Evolutionary conservation across 92 coral and sea anemone genomes (phyloP), one percentile per base, ranked within the genome.

Genomic region (Scolanthus callimorphus): DNA sequence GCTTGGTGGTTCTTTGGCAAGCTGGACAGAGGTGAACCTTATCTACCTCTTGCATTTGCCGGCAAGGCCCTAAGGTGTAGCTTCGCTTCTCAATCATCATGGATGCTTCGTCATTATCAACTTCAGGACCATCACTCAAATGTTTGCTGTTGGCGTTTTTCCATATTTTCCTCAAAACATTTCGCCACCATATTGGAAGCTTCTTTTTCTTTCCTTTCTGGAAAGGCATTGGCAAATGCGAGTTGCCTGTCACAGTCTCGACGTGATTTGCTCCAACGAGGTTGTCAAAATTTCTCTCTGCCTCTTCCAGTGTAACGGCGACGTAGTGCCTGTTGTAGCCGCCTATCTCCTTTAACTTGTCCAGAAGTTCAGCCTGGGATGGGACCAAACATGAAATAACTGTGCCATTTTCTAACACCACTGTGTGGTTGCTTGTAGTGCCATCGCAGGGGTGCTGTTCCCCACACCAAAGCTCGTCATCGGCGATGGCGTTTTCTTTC

Each of bases 311-410:
- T 0, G 71, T 68, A 24, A 60, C 62, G 3, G 83, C 83, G 0
- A 69, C 83, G 15, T 68, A 68, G 47, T 76, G 45, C 37, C 30
- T 76, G 51, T 76, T 76, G 29, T 67, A 68, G 8, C 76, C 76
- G 9, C 83, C 83, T 6, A 67, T 8, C 4, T 30, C 51, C 25
- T 76, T 76, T 19, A 76, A 31, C 54, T 76, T 64, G 51, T 28
- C 51, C 1, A 25, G 28, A 20, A 76, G 58, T 26, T 68, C 76
- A 2, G 55, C 64, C 1, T 76, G 76, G 19, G 63, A 46, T 30
- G 83, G 83, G 4, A 76, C 65, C 34, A 68, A 31, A 49, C 83
- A 76, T n/a, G n/a, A n/a, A 31, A 67, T 60, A n/a, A 69, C 43
- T 0, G 39, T 2, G 20, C 76, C 75, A 1, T 53, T 31, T 2